These are phyloP conservation scores for Oceanodroma tethys DNA, from an alignment of 2,113 vertebrate species.

Conservation along the genomic window DNA sequence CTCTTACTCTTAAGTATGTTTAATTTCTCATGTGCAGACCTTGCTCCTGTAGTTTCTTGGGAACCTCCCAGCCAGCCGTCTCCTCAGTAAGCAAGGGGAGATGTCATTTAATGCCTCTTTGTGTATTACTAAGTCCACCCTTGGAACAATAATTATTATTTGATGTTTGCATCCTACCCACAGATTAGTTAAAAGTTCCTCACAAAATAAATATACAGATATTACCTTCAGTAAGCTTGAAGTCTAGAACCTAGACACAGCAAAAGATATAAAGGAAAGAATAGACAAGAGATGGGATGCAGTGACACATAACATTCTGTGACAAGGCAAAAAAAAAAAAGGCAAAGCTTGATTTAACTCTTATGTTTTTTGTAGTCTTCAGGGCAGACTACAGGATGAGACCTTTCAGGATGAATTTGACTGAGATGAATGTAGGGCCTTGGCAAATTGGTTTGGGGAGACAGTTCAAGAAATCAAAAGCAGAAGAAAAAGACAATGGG, in stretches of 20 bases:
- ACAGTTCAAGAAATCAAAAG: background rate
- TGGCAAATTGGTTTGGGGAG: background rate
- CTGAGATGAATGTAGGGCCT: background rate
- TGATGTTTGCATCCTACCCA: background rate
- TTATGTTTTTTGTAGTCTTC: background rate
- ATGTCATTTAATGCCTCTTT: background rate
- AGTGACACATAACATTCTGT: background rate
- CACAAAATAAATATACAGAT: background rate
- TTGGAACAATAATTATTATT: background rate
- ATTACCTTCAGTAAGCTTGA: background rate
- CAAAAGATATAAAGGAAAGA: background rate
- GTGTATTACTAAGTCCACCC: background rate
- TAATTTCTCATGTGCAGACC: background rate
- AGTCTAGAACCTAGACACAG: background rate
- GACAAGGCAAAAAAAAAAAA: background rate
- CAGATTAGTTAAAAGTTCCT: background rate
- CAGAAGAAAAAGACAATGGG: background rate
- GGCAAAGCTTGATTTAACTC: background rate
- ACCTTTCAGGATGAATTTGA: slow-evolving; percentile 3
- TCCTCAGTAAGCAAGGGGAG: background rate
- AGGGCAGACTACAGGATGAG: background rate
- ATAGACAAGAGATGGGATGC: background rate
- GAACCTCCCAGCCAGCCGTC: background rate
- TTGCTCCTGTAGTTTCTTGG: background rate
- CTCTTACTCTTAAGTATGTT: background rate